Conservation (phyloP, 2,113 vertebrate genomes). For the Scalopus aquaticus region DNA sequence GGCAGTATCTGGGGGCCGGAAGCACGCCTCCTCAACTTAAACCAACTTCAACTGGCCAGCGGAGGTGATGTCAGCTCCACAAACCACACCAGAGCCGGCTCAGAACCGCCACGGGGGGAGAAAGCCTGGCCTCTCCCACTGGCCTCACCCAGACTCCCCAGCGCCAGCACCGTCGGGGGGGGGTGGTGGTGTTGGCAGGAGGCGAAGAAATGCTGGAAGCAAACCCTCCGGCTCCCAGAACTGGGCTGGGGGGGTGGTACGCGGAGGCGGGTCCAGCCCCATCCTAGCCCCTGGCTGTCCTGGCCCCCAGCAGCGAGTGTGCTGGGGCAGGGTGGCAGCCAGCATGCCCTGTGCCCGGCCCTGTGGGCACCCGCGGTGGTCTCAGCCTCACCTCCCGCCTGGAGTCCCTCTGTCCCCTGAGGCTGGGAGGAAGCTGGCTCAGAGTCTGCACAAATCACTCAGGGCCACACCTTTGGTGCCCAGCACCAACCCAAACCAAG, state of each 20-base stretch:
- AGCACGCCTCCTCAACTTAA: not conserved
- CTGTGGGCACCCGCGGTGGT: accelerated
- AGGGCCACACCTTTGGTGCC: not conserved
- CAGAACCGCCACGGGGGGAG: not conserved
- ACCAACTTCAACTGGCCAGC: not conserved
- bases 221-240: not conserved
- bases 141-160: not conserved
- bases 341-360: not conserved
- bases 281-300: not conserved
- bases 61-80: not conserved
- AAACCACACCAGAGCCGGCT: slow-evolving; percentile 19
- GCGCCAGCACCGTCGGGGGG: not conserved
- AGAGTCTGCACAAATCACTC: not conserved
- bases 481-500: not conserved
- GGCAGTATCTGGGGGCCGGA: slow-evolving; percentile 3
- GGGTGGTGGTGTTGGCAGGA: not conserved
- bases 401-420: not conserved
- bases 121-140: not conserved
- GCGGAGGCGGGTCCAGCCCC: not conserved
- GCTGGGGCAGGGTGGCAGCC: too few relatives aligned
- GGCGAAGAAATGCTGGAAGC: not conserved
- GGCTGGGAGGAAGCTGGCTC: not conserved
- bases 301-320: too few relatives aligned
- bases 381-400: not conserved
- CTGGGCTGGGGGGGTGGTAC: not conserved